Evolutionary conservation across 2,888 invertebrate genomes (phyloP).

Genomic region (Mesorhabditis sp.): DNA sequence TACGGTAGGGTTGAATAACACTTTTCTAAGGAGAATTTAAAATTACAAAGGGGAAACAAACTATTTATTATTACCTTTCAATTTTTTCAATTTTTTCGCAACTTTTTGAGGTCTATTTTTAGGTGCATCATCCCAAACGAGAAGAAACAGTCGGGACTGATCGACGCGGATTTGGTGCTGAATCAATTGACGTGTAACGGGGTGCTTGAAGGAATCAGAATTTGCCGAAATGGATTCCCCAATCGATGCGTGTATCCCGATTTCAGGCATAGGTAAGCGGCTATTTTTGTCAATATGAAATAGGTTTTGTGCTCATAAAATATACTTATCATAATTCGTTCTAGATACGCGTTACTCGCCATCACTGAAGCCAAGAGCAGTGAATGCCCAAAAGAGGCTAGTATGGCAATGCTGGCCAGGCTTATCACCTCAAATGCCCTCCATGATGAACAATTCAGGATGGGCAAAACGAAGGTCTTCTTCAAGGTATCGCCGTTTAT

Average conservation of each 20-base stretch:
- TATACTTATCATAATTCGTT: conserved; percentile 98
- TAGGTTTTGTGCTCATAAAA: conserved; percentile 86
- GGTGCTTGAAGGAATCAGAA: conserved; percentile 99
- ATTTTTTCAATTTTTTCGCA: too few relatives aligned
- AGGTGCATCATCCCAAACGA: conserved; percentile 98
- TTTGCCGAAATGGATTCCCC: conserved; percentile 98
- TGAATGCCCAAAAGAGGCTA: conserved; percentile 50
- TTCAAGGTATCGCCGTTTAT: conserved; percentile 82
- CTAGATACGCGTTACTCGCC: conserved; percentile 69
- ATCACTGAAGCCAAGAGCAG: conserved; percentile 47
- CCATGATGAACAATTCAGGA: conserved; percentile 73
- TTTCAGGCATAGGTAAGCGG: conserved; percentile 79
- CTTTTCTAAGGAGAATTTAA: too few relatives aligned
- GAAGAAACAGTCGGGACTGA: conserved; percentile 69
- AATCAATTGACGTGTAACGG: conserved; percentile 99
- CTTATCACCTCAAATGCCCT: conserved; percentile 72
- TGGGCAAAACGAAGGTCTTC: conserved; percentile 69
- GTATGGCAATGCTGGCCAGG: conserved; percentile 65
- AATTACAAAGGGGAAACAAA: too few relatives aligned
- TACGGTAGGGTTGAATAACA: too few relatives aligned
- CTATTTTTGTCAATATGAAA: neutral
- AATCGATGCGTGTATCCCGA: conserved; percentile 99
- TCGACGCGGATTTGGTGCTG: conserved; percentile 97
- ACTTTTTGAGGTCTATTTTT: too few relatives aligned
- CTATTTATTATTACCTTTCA: too few relatives aligned